These are phyloP conservation scores for Ophioninae sp. DNA, from an alignment of 2,888 invertebrate genomes.

Conservation along the genomic window DNA sequence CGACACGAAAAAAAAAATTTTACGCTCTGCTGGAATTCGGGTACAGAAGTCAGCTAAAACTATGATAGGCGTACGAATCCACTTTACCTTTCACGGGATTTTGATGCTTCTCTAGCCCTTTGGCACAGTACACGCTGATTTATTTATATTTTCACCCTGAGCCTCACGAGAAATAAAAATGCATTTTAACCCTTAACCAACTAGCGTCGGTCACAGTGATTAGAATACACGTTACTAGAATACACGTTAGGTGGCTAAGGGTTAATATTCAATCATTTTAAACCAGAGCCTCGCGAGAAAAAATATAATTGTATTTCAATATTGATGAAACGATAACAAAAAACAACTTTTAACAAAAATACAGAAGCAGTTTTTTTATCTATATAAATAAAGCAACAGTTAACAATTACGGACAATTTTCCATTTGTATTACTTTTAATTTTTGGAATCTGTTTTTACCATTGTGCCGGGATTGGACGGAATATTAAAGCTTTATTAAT, in stretches of 20 bases:
- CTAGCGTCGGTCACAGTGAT: too few species aligned
- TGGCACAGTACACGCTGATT: not conserved
- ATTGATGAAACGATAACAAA: not conserved
- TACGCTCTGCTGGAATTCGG: not conserved
- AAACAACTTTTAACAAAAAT: not conserved
- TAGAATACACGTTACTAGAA: too few species aligned
- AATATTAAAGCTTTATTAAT: not conserved
- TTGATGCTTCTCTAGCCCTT: too few species aligned
- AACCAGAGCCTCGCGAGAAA: not conserved
- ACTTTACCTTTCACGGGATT: too few species aligned
- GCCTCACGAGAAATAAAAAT: not conserved
- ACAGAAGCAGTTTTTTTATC: not conserved
- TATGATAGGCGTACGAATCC: not conserved
- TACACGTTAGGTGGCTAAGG: too few species aligned
- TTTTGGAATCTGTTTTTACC: not conserved
- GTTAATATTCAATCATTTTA: not conserved
- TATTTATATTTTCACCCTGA: not conserved
- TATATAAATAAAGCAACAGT: not conserved
- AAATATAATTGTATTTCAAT: not conserved
- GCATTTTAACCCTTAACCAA: too few species aligned
- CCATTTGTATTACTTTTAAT: not conserved
- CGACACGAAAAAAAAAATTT: not conserved
- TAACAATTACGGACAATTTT: not conserved
- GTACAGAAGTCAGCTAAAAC: not conserved
- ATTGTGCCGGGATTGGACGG: not conserved